phyloP scores from a whole-genome alignment of 1,140 invertebrate genomes.

The Drosophila teissieri region DNA sequence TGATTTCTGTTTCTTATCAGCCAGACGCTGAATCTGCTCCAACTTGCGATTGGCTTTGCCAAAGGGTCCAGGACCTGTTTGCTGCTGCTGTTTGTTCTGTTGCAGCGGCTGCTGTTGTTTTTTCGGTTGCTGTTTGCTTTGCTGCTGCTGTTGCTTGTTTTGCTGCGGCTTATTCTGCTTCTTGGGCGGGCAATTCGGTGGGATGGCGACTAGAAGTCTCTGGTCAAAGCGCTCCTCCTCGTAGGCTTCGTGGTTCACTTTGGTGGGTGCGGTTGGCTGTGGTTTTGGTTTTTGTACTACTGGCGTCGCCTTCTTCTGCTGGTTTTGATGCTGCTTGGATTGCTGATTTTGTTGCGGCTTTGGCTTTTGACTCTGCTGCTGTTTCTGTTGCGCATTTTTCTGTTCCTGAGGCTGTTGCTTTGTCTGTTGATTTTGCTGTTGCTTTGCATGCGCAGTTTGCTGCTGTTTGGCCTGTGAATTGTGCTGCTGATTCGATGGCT shows the following conservation, averaged over 20 bases:
- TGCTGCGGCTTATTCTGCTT: conserved; percentile 19
- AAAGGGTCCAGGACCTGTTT: conserved; percentile 54
- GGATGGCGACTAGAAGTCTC: conserved; percentile 62
- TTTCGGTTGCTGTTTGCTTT: conserved; percentile 21
- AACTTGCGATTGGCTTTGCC: conserved; percentile 64
- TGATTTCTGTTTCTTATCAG: conserved; percentile 72
- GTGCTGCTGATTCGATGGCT: not conserved
- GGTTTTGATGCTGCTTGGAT: conserved; percentile 18
- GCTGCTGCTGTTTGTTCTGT: conserved; percentile 30
- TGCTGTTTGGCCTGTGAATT: conserved; percentile 7
- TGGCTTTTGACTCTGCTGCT: conserved; percentile 19
- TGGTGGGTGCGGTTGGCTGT: not conserved
- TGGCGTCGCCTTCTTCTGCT: conserved; percentile 9
- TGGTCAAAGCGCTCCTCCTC: conserved; percentile 62
- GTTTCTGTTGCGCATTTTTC: conserved; percentile 18
- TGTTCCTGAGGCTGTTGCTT: conserved; percentile 1
- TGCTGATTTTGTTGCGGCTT: conserved; percentile 25
- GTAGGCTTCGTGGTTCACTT: conserved; percentile 43
- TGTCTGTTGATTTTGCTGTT: not conserved
- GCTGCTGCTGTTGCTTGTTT: conserved; percentile 27
- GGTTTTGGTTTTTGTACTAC: conserved; percentile 29
- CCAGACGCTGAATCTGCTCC: conserved; percentile 54
- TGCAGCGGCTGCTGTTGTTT: conserved; percentile 29
- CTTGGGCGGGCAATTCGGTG: conserved; percentile 44
- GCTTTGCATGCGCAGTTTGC: not conserved